Conservation (phyloP, 2,888 invertebrate species). For the Megastigmus dorsalis region DNA sequence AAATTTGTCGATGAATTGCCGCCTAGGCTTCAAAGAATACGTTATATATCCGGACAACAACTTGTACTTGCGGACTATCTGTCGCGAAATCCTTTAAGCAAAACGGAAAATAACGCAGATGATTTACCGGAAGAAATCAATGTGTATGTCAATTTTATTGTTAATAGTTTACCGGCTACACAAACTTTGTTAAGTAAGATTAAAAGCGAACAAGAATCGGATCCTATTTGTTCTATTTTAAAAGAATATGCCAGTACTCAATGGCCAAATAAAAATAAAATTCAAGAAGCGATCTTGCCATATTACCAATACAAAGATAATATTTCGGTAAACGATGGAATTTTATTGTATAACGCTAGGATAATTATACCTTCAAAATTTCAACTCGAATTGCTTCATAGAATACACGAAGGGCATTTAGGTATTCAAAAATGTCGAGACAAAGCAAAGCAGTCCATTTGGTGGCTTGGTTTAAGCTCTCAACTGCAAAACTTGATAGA, state of each 20-base stretch:
- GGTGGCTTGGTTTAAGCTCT: constrained; percentile 56
- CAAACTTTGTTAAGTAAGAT: constrained; percentile 50
- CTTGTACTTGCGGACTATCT: constrained; percentile 64
- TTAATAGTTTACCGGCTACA: constrained; percentile 49
- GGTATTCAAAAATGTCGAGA: constrained; percentile 58
- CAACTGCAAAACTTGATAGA: constrained; percentile 51
- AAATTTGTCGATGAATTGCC: constrained; percentile 67
- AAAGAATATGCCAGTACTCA: constrained; percentile 44
- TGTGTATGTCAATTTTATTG: constrained; percentile 46
- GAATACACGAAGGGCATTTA: constrained; percentile 54
- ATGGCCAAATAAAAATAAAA: constrained; percentile 52
- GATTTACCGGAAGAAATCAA: constrained; percentile 30
- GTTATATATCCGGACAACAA: constrained; percentile 65
- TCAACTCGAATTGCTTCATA: constrained; percentile 52
- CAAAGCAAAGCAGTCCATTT: constrained; percentile 31
- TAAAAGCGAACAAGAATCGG: constrained; percentile 47
- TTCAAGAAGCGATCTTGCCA: constrained; percentile 34
- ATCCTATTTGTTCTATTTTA: constrained; percentile 44
- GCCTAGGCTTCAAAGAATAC: constrained; percentile 67
- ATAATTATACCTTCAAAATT: constrained; percentile 56
- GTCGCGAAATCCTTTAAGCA: constrained; percentile 53
- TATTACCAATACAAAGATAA: constrained; percentile 53
- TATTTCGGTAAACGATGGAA: constrained; percentile 51
- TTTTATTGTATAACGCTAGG: constrained; percentile 55
- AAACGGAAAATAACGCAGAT: constrained; percentile 5